Percentiles rank a stretch among this genome's conserved stretches.
These are phyloP conservation scores for Caenorhabditis macrosperma DNA, from an alignment of 2,888 invertebrate species.

Conservation along the genomic window DNA sequence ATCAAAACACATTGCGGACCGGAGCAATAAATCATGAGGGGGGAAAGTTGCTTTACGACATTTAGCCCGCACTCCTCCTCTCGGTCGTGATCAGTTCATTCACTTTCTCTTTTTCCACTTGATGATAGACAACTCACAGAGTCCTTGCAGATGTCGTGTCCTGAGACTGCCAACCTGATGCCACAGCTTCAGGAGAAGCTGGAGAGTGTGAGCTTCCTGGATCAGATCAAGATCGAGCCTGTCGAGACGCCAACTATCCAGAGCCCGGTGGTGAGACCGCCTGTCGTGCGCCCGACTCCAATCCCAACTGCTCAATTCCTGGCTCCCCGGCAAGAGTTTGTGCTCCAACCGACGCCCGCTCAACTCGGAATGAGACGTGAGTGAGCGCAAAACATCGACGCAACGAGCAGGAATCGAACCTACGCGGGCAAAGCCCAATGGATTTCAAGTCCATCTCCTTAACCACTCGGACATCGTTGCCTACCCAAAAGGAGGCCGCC, in stretches of 20 bases:
- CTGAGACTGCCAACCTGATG: constrained; percentile 23
- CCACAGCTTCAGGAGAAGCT: constrained; percentile 54
- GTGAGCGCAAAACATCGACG: constrained; percentile 41
- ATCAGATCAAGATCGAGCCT: constrained; percentile 16
- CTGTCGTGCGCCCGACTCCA: constrained; percentile 32
- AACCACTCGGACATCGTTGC: constrained; percentile 84
- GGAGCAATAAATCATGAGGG: constrained; percentile 44
- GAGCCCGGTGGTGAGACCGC: neutral
- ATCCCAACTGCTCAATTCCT: constrained; percentile 43
- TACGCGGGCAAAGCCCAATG: constrained; percentile 85
- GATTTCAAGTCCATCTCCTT: constrained; percentile 86
- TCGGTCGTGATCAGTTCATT: neutral
- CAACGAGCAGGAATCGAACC: constrained; percentile 85
- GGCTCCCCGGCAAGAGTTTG: constrained; percentile 82
- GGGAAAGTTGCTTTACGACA: constrained; percentile 6
- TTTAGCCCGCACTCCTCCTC: constrained; percentile 3
- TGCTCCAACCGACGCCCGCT: constrained; percentile 93
- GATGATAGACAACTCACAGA: neutral
- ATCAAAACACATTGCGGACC: constrained; percentile 45
- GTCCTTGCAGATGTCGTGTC: constrained; percentile 46
- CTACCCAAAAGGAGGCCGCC: neutral
- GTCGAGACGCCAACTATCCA: constrained; percentile 13
- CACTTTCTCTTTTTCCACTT: neutral
- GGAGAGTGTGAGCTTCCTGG: constrained; percentile 46
- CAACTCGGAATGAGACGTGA: constrained; percentile 85